A percentile compares a stretch with the other conserved stretches of the same genome.
Conservation (phyloP, 2,113 vertebrate genomes). For the Hippoglossus stenolepis region DNA sequence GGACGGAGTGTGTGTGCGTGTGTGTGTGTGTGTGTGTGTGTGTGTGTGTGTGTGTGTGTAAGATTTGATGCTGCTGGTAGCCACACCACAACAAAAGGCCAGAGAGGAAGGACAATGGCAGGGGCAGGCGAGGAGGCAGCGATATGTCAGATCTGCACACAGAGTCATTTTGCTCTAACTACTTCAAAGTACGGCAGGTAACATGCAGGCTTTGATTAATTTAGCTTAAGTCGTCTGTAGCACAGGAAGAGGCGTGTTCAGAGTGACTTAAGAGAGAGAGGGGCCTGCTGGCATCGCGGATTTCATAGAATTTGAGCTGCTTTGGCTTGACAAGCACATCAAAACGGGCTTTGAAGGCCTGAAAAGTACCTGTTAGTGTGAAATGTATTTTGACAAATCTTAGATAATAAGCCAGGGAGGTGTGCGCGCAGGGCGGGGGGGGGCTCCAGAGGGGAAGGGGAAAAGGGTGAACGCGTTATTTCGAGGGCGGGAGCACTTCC, state of each 20-base stretch:
- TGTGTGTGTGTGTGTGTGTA: neutral
- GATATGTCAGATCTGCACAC: constrained; percentile 75
- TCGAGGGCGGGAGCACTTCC: constrained; percentile 55
- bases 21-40: neutral
- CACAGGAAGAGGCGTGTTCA: constrained; percentile 81
- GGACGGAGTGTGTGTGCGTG: neutral
- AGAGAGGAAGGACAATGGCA: constrained; percentile 52
- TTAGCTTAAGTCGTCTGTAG: constrained; percentile 83
- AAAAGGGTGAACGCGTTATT: constrained; percentile 31
- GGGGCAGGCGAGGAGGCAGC: constrained; percentile 54
- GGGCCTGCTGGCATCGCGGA: constrained; percentile 81
- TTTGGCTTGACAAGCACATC: constrained; percentile 83
- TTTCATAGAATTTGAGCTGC: constrained; percentile 85
- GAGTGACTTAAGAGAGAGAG: constrained; percentile 21
- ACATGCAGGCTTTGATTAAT: constrained; percentile 83
- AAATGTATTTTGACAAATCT: constrained; percentile 89
- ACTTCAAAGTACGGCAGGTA: constrained; percentile 84
- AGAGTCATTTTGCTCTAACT: constrained; percentile 82
- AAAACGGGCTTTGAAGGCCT: constrained; percentile 85
- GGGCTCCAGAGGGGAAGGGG: neutral
- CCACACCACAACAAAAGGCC: constrained; percentile 65
- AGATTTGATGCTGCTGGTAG: constrained; percentile 43
- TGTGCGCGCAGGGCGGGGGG: constrained; percentile 42
- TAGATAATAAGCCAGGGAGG: constrained; percentile 76
- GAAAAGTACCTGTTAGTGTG: constrained; percentile 85